Evolutionary conservation across 2,888 invertebrate species (phyloP).

Genomic region (Chloroclystis v-ata): DNA sequence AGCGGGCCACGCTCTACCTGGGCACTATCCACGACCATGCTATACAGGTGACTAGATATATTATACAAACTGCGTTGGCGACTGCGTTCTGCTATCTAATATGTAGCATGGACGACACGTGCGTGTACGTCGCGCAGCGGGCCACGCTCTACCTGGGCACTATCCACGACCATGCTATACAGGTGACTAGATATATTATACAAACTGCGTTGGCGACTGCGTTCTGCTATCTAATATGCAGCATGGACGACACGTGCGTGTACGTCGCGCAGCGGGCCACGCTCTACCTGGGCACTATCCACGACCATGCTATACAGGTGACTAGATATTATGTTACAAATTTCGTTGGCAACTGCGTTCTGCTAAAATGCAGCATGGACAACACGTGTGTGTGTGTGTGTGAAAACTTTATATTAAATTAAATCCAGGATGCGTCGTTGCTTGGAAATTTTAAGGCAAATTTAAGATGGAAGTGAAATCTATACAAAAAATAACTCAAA

Average conservation of each 20-base stretch:
- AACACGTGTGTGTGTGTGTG: conserved; percentile 97
- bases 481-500: no score
- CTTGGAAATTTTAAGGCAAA: no score
- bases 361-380: conserved; percentile 98
- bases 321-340: conserved; percentile 81
- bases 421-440: no score
- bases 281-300: conserved; percentile 94
- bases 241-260: conserved; percentile 96
- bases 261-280: conserved; percentile 96
- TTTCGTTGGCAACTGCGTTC: conserved; percentile 96
- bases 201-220: conserved; percentile 97
- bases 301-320: conserved; percentile 91
- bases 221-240: conserved; percentile 96
- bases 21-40: conserved; percentile 95
- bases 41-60: conserved; percentile 80
- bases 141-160: conserved; percentile 95
- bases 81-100: conserved; percentile 98
- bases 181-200: conserved; percentile 79
- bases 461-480: no score
- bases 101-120: conserved; percentile 96
- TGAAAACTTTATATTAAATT: no score
- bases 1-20: conserved; percentile 92
- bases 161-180: conserved; percentile 91
- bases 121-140: conserved; percentile 96
- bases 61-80: conserved; percentile 96